Percentiles rank a stretch among this genome's conserved stretches.
These are phyloP conservation scores for Congeria kusceri DNA, from an alignment of 2,888 invertebrate genomes.

Conservation along the genomic window DNA sequence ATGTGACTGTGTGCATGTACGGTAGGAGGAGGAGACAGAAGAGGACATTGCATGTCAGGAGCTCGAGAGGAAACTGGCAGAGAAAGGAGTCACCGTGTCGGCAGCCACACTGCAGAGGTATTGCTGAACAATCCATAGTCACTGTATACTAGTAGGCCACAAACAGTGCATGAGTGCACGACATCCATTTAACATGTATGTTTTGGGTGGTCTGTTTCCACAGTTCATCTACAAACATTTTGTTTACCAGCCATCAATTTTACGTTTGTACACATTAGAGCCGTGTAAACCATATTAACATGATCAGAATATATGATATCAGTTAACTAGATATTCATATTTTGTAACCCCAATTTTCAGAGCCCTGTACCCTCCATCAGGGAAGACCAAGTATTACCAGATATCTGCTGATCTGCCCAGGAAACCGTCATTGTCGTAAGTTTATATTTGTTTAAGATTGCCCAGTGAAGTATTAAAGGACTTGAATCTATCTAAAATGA, in stretches of 20 bases:
- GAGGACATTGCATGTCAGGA: slow-evolving; percentile 67
- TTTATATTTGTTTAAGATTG: not conserved
- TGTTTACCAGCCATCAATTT: too few relatives aligned
- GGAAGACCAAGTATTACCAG: slow-evolving; percentile 73
- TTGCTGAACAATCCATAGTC: not conserved
- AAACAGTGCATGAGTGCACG: too few relatives aligned
- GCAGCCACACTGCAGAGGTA: slow-evolving; percentile 75
- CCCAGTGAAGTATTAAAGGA: too few relatives aligned
- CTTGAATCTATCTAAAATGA: too few relatives aligned
- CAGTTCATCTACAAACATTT: too few relatives aligned
- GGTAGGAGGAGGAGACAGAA: slow-evolving; percentile 67
- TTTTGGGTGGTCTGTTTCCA: not conserved
- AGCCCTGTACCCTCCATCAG: slow-evolving; percentile 75
- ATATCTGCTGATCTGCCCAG: slow-evolving; percentile 69
- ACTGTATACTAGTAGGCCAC: too few relatives aligned
- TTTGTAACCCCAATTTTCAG: slow-evolving; percentile 51
- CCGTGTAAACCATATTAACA: too few relatives aligned
- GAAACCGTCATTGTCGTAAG: slow-evolving; percentile 68
- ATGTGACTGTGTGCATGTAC: slow-evolving; percentile 12
- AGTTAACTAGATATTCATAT: too few relatives aligned
- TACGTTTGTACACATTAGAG: too few relatives aligned
- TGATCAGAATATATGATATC: too few relatives aligned
- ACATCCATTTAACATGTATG: not conserved
- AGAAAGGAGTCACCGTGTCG: slow-evolving; percentile 67
- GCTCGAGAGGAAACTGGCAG: slow-evolving; percentile 65